Evolutionary conservation across 2,797 vertebrate species (phyloP).

Genomic region (Microctenopoma stevenorrisi): DNA sequence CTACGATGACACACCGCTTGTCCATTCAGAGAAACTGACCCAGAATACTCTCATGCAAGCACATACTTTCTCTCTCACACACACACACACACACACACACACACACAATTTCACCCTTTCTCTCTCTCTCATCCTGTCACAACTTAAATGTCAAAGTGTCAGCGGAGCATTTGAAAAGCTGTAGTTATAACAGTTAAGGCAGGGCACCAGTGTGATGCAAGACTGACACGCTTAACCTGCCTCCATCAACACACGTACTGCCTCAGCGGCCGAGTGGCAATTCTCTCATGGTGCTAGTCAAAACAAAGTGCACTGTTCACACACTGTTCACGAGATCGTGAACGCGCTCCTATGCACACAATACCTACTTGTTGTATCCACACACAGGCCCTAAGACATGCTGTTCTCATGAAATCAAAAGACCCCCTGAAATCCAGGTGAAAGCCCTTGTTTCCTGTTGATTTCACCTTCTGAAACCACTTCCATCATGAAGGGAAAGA

Average conservation of each 20-base stretch:
- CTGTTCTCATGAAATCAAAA: constrained; percentile 67
- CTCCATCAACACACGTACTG: constrained; percentile 72
- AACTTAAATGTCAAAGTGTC: constrained; percentile 66
- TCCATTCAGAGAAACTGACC: constrained; percentile 20
- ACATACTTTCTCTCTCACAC: background rate
- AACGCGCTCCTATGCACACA: constrained; percentile 37
- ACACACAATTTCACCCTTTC: constrained; percentile 1
- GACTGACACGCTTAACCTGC: constrained; percentile 73
- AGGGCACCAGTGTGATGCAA: constrained; percentile 60
- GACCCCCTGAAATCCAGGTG: constrained; percentile 54
- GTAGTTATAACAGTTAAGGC: constrained; percentile 72
- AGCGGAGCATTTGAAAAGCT: constrained; percentile 64
- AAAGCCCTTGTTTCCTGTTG: constrained; percentile 65
- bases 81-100: background rate
- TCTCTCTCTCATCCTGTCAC: constrained; percentile 16
- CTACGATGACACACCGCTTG: constrained; percentile 18
- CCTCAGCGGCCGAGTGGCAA: constrained; percentile 55
- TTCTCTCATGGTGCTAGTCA: constrained; percentile 72
- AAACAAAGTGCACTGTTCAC: constrained; percentile 72
- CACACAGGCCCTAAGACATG: constrained; percentile 38
- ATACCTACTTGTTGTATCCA: constrained; percentile 54
- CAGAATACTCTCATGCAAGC: constrained; percentile 12
- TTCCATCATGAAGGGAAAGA: constrained; percentile 29
- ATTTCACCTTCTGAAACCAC: constrained; percentile 63
- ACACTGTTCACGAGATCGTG: constrained; percentile 38